Percentiles rank a stretch among this genome's conserved stretches.
phyloP scores from a whole-genome alignment of 2,797 vertebrate species.

The Rhinichthys osculus region DNA sequence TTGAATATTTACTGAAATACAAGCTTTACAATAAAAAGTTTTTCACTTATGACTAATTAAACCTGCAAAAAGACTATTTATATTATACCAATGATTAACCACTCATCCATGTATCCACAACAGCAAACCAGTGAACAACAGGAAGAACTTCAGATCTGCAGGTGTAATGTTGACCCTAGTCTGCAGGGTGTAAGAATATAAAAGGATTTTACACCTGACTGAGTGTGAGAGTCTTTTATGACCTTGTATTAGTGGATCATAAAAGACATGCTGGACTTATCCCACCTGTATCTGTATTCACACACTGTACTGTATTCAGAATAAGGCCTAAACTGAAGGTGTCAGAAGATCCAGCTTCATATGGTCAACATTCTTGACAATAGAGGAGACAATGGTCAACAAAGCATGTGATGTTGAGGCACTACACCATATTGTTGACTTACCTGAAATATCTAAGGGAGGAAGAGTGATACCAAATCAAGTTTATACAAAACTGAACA shows the following conservation, averaged over 20 bases:
- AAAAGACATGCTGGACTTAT: slow-evolving; percentile 17
- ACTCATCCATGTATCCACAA: neutral
- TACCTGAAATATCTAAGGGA: slow-evolving; percentile 5
- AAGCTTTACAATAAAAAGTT: neutral
- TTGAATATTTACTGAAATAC: neutral
- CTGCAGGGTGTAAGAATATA: neutral
- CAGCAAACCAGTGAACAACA: neutral
- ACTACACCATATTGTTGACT: slow-evolving; percentile 4
- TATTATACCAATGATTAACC: neutral
- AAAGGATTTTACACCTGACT: slow-evolving; percentile 25
- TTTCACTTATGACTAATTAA: neutral
- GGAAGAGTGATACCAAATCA: slow-evolving; percentile 3
- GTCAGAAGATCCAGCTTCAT: neutral
- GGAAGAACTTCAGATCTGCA: neutral
- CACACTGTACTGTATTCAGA: slow-evolving; percentile 23
- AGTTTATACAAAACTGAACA: slow-evolving; percentile 22
- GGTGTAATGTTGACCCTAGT: slow-evolving; percentile 22
- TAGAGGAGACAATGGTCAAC: slow-evolving; percentile 18
- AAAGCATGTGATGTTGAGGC: slow-evolving; percentile 9
- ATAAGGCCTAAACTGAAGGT: neutral
- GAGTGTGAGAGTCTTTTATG: slow-evolving; percentile 49
- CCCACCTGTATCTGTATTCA: slow-evolving; percentile 22
- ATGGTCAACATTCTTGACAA: slow-evolving; percentile 17
- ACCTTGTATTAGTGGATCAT: slow-evolving; percentile 36
- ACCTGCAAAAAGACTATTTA: neutral